A percentile compares a stretch with the other conserved stretches of the same genome.
Conservation (phyloP, 2,113 vertebrate genomes). For the Bubo scandiacus region DNA sequence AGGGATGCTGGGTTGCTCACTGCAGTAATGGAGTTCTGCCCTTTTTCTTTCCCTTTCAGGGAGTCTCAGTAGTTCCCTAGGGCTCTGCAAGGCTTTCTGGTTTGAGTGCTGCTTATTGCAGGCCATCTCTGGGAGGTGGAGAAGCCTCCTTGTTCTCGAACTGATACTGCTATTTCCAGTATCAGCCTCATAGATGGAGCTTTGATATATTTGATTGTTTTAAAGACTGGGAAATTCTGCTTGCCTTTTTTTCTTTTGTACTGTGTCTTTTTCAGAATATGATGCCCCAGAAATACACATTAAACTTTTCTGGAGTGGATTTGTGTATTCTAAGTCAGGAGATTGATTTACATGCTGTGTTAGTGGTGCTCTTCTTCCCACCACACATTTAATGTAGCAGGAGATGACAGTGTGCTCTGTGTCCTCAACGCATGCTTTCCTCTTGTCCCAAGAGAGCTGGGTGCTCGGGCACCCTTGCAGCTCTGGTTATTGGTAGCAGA, state of each 20-base stretch:
- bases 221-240: background rate
- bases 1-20: background rate
- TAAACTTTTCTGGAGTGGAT: conserved; percentile 27
- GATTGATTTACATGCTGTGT: rapidly evolving
- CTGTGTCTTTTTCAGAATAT: background rate
- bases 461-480: background rate
- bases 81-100: background rate
- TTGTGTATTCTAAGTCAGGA: background rate
- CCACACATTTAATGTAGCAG: background rate
- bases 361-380: background rate
- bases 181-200: background rate
- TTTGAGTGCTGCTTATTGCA: background rate
- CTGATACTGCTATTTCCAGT: background rate
- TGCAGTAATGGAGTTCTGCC: background rate
- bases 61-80: background rate
- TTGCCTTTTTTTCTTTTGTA: background rate
- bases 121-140: background rate
- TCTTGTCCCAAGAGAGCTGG: background rate
- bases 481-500: background rate
- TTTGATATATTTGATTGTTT: background rate
- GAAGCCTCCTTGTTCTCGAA: background rate
- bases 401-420: background rate
- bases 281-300: background rate
- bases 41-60: background rate
- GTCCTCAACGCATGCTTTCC: background rate